Evolutionary conservation across 2,113 vertebrate species (phyloP), one percentile per base, ranked within the genome.

Genomic region (Xenopus borealis): DNA sequence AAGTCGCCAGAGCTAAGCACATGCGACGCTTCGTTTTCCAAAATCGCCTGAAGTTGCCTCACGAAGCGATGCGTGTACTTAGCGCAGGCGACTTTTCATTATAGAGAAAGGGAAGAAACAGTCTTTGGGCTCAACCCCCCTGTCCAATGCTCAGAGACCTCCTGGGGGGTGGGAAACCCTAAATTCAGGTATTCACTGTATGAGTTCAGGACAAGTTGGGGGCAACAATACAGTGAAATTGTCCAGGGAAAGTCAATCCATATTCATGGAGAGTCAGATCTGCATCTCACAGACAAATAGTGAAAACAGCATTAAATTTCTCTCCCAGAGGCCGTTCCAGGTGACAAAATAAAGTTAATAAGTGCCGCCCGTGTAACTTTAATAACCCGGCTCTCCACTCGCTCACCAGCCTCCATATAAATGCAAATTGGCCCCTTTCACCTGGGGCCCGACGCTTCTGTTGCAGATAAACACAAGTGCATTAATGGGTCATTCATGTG

Each of bases 391-490:
- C n/a, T 11, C 52, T 44, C 18, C 72, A 3, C 46, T 16, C 30
- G 40, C 71, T 16, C 61, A 23, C 16, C 70, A 62, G 70, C 30
- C 70, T 72, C 62, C 71, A 72, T 73, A 66, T 73, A 73, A 66
- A 73, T 73, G 50, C 47, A 73, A 66, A 73, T 73, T 10, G 50
- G 6, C n/a, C 12, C 58, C 47, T 9, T 27, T 57, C 71, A 55
- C 30, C 61, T n/a, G 71, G 71, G 71, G 53, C 30, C 46, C 6
- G 2, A 23, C 71, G 23, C 71, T 72, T 72, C 20, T 57, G 62
- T 62, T 62, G 46, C 18, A 58, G 62, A 66, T 65, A 72, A 72
- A 72, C 71, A 65, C 33, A 7, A 23, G 23, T 23, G 53, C 57
- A 66, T 72, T 23, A 72, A 65, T 55, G 45, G 52, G 18, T 44